These are phyloP conservation scores for Chydorus sphaericus DNA, from an alignment of 2,888 invertebrate genomes.

Conservation along the genomic window DNA sequence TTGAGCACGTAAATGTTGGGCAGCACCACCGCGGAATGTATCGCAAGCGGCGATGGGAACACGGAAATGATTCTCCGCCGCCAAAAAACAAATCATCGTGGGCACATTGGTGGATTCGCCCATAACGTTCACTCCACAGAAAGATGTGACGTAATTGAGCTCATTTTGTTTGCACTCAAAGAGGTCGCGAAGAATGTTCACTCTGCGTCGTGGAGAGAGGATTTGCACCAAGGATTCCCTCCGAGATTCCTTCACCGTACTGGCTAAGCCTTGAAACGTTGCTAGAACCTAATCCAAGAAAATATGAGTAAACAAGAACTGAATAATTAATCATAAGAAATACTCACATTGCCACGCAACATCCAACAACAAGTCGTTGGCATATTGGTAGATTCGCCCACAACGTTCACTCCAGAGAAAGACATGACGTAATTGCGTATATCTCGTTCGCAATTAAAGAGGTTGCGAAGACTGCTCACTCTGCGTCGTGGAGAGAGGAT, in stretches of 20 bases:
- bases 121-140: slow-evolving; percentile 98
- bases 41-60: slow-evolving; percentile 98
- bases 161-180: slow-evolving; percentile 64
- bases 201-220: slow-evolving; percentile 81
- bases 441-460: too few relatives aligned
- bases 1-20: slow-evolving; percentile 94
- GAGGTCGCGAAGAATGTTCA: slow-evolving; percentile 91
- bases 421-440: too few relatives aligned
- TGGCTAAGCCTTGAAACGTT: slow-evolving; percentile 85
- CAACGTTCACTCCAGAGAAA: too few relatives aligned
- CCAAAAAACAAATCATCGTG: slow-evolving; percentile 93
- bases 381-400: too few relatives aligned
- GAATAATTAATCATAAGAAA: too few relatives aligned
- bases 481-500: too few relatives aligned
- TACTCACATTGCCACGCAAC: too few relatives aligned
- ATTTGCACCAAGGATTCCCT: slow-evolving; percentile 85
- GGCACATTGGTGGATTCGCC: slow-evolving; percentile 98
- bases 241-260: slow-evolving; percentile 70
- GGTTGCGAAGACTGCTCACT: too few relatives aligned
- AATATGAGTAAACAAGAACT: too few relatives aligned
- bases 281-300: slow-evolving; percentile 76
- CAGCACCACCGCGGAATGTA: slow-evolving; percentile 97
- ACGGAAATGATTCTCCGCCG: slow-evolving; percentile 89
- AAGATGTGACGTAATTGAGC: slow-evolving; percentile 83
- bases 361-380: too few relatives aligned